These are phyloP conservation scores for Ceramica pisi DNA, from an alignment of 2,888 invertebrate genomes.

Conservation along the genomic window DNA sequence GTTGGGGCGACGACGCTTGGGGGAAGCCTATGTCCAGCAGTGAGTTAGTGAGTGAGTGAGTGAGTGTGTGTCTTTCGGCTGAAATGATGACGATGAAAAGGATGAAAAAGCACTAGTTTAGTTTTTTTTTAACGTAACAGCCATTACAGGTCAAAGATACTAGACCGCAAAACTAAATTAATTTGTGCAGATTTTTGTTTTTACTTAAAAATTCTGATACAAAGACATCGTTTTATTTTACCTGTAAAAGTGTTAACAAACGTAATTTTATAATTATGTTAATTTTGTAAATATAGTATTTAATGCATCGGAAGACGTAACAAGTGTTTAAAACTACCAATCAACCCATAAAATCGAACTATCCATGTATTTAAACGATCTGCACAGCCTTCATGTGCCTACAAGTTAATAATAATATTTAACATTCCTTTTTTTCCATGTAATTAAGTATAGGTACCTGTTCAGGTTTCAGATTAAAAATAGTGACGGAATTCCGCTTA, in stretches of 20 bases:
- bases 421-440: constrained; percentile 46
- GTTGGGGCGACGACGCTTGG: no score
- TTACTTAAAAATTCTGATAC: no score
- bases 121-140: no score
- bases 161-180: no score
- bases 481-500: background rate
- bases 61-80: no score
- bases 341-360: constrained; percentile 34
- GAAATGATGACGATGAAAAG: no score
- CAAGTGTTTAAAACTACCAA: constrained; percentile 22
- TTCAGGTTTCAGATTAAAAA: background rate
- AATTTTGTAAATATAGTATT: constrained; percentile 7
- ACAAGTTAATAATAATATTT: constrained; percentile 41
- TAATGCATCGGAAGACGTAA: constrained; percentile 24
- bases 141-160: no score
- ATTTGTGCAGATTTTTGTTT: no score
- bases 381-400: constrained; percentile 35
- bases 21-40: no score
- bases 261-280: background rate
- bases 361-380: constrained; percentile 30
- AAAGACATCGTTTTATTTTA: no score
- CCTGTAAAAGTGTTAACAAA: background rate
- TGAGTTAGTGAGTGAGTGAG: no score
- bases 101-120: no score
- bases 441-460: background rate